Evolutionary conservation across 1,140 invertebrate species (phyloP).

Genomic region (Liolophura sinensis): DNA sequence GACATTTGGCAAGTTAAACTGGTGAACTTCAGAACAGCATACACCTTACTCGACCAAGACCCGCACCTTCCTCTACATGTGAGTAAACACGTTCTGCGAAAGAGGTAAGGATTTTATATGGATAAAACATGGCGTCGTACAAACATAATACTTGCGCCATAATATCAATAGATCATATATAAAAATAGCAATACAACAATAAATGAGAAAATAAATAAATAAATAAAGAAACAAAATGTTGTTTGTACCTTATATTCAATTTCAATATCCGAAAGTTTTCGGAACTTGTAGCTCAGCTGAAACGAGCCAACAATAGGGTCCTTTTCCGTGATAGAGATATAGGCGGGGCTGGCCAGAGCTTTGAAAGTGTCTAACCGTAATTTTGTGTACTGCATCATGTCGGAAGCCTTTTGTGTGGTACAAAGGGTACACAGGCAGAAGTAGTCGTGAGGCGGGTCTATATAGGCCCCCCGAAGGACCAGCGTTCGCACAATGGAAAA

Average conservation of each 20-base stretch:
- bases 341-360: conserved; percentile 90
- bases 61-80: too few species aligned
- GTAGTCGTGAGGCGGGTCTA: conserved; percentile 59
- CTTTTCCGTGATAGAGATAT: conserved; percentile 40
- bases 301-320: conserved; percentile 57
- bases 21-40: too few species aligned
- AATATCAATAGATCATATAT: too few species aligned
- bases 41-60: too few species aligned
- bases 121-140: too few species aligned
- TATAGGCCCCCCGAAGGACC: conserved; percentile 54
- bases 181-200: too few species aligned
- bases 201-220: too few species aligned
- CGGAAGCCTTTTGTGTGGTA: conserved; percentile 59
- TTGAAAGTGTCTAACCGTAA: conserved; percentile 87
- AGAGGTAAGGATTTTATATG: too few species aligned
- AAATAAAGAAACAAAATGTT: too few species aligned
- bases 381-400: conserved; percentile 73
- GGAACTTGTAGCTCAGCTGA: conserved; percentile 40
- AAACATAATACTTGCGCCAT: too few species aligned
- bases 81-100: too few species aligned
- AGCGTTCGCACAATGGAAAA: conserved; percentile 65
- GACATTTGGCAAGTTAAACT: too few species aligned
- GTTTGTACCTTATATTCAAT: conserved; percentile 42
- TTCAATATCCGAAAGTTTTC: conserved; percentile 37
- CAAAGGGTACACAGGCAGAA: conserved; percentile 61